phyloP scores from a whole-genome alignment of 2,797 vertebrate species.

The Zalophus californianus region DNA sequence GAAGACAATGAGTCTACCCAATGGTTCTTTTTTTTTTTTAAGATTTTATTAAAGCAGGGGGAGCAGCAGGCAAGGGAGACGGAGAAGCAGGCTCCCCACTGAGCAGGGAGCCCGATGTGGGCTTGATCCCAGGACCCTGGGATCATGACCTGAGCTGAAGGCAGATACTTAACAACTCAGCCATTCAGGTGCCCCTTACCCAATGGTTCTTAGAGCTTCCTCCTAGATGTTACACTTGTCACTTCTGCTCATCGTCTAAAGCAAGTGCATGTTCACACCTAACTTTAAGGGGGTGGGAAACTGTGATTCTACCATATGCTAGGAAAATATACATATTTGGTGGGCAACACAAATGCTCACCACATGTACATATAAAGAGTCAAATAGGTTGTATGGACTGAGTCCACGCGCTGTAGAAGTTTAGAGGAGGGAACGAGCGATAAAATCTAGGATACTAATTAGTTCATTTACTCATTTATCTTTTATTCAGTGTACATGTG shows the following conservation, averaged over 20 bases:
- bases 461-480: background rate
- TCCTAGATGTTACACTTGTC: background rate
- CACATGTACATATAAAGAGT: background rate
- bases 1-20: background rate
- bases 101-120: too few species aligned
- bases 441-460: background rate
- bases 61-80: too few species aligned
- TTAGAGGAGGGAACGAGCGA: background rate
- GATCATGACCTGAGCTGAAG: too few species aligned
- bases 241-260: background rate
- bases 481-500: background rate
- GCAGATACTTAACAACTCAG: too few species aligned
- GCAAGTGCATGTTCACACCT: background rate
- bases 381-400: background rate
- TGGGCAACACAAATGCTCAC: background rate
- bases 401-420: background rate
- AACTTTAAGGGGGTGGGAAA: background rate
- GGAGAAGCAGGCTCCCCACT: too few species aligned
- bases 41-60: too few species aligned
- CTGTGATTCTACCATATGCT: background rate
- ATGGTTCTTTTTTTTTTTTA: background rate
- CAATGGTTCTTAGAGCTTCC: background rate
- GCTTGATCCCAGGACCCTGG: too few species aligned
- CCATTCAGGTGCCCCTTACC: background rate
- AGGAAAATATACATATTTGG: background rate